Evolutionary conservation across 2,113 vertebrate species (phyloP), one percentile per base, ranked within the genome.

Genomic region (Protobothrops mucrosquamatus): DNA sequence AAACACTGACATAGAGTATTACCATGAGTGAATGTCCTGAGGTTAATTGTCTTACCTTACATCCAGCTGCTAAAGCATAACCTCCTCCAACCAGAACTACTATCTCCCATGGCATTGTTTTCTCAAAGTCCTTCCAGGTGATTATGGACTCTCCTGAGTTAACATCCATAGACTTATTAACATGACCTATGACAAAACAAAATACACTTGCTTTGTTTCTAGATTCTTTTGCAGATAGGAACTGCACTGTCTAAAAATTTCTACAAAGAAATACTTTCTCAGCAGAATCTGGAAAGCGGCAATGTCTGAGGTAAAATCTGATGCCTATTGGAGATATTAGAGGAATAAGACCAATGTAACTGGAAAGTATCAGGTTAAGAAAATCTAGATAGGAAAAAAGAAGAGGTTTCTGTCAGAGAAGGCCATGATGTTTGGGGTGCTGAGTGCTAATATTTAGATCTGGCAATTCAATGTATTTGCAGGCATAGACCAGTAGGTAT

Each of bases 41-140:
- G 43, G 14, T 61, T 61, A 52, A 34, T 22, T 39, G 24, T 6
- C 3, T 64, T 97, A 99, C 99, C 99, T 99, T 99, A 97, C 99
- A 99, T 87, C 99, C 99, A 54, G 99, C 99, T 57, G 99, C 99
- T 95, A 99, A 97, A 1, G 99, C 99, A 0, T 99, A 99, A 86
- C 99, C 99, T n/a, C 99, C 99, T 93, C 99, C 99, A 85, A 99
- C 99, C 94, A 99, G 97, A 93, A 99, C 98, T 81, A 99, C 99
- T 2, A 99, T 99, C 96, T 99, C 99, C 99, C 99, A 99, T 4
- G 99, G 99, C 99, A 99, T 99, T 91, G 99, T 98, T 95, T 97
- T 99, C 98, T 99, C 99, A 94, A 99, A 99, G 97, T 99, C 99
- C 94, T 99, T 99, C 99, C 99, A 99, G 0, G 98, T 99, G 95